phyloP scores from a whole-genome alignment of 2,888 invertebrate genomes.

The Tricholauxania praeusta region DNA sequence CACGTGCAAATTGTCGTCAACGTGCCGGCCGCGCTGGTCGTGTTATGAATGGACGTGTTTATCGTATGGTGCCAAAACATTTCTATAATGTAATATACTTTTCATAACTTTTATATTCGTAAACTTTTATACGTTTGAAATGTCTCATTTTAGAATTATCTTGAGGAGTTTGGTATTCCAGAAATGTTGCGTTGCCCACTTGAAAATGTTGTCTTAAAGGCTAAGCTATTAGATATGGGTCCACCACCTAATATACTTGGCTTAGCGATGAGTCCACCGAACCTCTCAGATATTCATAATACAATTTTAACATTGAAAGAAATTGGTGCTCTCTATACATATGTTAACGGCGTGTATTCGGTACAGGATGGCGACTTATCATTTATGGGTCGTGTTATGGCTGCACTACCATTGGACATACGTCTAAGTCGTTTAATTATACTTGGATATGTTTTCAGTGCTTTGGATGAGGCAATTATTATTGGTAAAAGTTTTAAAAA shows the following conservation, averaged over 20 bases:
- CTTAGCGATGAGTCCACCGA: constrained; percentile 88
- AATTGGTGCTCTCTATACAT: constrained; percentile 83
- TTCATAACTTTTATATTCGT: not conserved
- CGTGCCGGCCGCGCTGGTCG: constrained; percentile 92
- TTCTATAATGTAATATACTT: constrained; percentile 73
- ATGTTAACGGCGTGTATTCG: constrained; percentile 70
- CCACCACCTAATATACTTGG: constrained; percentile 84
- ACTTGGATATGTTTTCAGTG: constrained; percentile 87
- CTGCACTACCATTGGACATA: constrained; percentile 85
- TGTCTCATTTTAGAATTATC: constrained; percentile 63
- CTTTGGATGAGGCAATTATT: constrained; percentile 85
- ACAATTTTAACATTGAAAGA: constrained; percentile 88
- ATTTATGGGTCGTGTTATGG: constrained; percentile 86
- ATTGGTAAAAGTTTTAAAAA: constrained; percentile 71
- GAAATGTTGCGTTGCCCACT: constrained; percentile 87
- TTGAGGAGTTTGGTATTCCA: constrained; percentile 74
- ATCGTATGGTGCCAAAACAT: constrained; percentile 77
- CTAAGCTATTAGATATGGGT: constrained; percentile 86
- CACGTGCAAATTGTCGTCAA: constrained; percentile 89
- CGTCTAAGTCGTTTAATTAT: constrained; percentile 85
- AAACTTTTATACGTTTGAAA: not conserved
- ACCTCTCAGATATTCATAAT: constrained; percentile 81
- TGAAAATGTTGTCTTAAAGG: constrained; percentile 81
- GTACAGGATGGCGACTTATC: constrained; percentile 87
- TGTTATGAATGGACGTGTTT: constrained; percentile 86